Conservation (phyloP, 2,113 vertebrate species). For the Protomyctophum bolini region DNA sequence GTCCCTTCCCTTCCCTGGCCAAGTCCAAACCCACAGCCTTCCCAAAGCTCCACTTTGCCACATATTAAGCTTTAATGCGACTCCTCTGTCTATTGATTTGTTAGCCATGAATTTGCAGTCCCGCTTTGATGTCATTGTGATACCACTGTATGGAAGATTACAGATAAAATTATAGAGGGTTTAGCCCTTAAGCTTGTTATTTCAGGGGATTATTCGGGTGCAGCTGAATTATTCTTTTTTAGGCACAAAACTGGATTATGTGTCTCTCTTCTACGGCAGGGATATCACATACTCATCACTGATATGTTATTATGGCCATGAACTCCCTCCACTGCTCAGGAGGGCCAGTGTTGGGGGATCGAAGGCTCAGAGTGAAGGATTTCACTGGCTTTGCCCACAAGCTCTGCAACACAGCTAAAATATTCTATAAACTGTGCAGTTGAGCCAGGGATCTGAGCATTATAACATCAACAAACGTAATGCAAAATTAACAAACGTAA, state of each 20-base stretch:
- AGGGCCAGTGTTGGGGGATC: constrained; percentile 45
- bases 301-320: constrained; percentile 60
- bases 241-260: constrained; percentile 80
- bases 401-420: constrained; percentile 38
- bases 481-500: constrained; percentile 45
- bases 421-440: constrained; percentile 25
- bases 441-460: constrained; percentile 31
- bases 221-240: constrained; percentile 79
- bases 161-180: constrained; percentile 81
- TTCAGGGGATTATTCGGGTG: constrained; percentile 77
- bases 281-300: constrained; percentile 74
- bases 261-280: constrained; percentile 59
- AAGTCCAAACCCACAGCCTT: constrained; percentile 63
- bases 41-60: constrained; percentile 73
- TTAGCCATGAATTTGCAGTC: constrained; percentile 75
- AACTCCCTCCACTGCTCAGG: constrained; percentile 44
- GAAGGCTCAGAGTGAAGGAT: constrained; percentile 58
- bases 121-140: constrained; percentile 82
- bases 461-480: constrained; percentile 33
- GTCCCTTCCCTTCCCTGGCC: constrained; percentile 20
- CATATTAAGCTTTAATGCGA: constrained; percentile 75
- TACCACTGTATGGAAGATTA: constrained; percentile 80
- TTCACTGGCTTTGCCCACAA: constrained; percentile 52
- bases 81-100: constrained; percentile 79
- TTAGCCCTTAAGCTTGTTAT: constrained; percentile 83